phyloP scores from a whole-genome alignment of 2,888 invertebrate genomes.

The Andrena marginata region DNA sequence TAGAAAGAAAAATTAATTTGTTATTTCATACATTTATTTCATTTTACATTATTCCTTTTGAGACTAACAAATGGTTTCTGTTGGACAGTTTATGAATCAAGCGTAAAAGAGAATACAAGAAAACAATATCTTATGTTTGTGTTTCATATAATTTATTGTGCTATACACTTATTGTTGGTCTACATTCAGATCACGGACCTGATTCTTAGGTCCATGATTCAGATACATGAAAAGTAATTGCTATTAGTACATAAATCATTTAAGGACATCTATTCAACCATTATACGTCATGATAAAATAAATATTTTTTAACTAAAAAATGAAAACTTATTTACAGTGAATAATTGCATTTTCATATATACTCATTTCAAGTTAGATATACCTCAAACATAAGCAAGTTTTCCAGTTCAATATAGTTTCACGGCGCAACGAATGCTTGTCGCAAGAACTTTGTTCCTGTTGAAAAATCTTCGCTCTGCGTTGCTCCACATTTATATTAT shows the following conservation, averaged over 20 bases:
- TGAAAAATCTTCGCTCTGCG: background rate
- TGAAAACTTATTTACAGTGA: background rate
- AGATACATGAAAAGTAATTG: background rate
- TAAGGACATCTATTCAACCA: background rate
- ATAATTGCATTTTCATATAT: conserved; percentile 12
- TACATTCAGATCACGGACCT: no score
- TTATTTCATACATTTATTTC: no score
- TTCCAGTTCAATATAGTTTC: background rate
- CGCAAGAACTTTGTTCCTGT: background rate
- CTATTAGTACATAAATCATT: background rate
- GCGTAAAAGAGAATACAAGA: no score
- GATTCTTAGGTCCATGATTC: no score
- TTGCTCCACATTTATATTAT: background rate
- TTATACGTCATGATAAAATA: background rate
- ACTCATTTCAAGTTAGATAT: background rate
- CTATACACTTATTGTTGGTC: no score
- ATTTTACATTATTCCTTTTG: no score
- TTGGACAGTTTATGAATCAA: no score
- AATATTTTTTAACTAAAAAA: conserved; percentile 1
- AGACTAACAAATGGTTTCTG: no score
- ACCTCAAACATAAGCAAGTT: background rate
- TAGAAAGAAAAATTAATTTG: no score
- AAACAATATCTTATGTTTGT: no score
- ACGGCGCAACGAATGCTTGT: background rate
- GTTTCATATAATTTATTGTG: no score